These are phyloP conservation scores for Quiscalus mexicanus DNA, from an alignment of 2,113 vertebrate genomes.

Conservation along the genomic window DNA sequence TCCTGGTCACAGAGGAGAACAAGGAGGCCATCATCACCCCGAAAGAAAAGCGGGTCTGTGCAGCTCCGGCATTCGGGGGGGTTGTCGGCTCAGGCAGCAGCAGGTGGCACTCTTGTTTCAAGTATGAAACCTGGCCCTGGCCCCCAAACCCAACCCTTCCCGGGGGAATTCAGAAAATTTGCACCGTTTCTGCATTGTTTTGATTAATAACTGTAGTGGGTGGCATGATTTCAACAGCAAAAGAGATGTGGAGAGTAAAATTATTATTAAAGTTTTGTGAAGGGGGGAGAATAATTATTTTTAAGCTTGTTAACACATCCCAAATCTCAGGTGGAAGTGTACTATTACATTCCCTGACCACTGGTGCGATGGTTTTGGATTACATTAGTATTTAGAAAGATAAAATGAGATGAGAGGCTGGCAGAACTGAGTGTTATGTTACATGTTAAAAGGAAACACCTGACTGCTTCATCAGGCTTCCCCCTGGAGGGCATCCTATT, in stretches of 20 bases:
- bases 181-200: not conserved
- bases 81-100: not conserved
- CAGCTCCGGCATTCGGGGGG: not conserved
- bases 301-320: not conserved
- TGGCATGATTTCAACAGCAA: not conserved
- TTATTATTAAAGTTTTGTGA: not conserved
- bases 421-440: not conserved
- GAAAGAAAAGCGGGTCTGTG: slow-evolving; percentile 84
- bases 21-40: slow-evolving; percentile 84
- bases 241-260: not conserved
- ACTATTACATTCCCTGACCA: not conserved
- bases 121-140: not conserved
- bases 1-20: slow-evolving; percentile 93
- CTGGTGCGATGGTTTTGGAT: not conserved
- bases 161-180: not conserved
- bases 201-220: not conserved
- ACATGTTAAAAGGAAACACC: not conserved
- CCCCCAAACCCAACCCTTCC: not conserved
- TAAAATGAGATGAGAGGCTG: not conserved
- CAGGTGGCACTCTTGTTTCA: slow-evolving; percentile 29
- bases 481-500: not conserved
- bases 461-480: not conserved
- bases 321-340: not conserved
- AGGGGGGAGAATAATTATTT: not conserved
- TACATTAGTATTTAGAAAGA: not conserved